Percentiles rank a stretch among this genome's conserved stretches.
phyloP scores from a whole-genome alignment of 2,113 vertebrate species.

The Verasper variegatus region DNA sequence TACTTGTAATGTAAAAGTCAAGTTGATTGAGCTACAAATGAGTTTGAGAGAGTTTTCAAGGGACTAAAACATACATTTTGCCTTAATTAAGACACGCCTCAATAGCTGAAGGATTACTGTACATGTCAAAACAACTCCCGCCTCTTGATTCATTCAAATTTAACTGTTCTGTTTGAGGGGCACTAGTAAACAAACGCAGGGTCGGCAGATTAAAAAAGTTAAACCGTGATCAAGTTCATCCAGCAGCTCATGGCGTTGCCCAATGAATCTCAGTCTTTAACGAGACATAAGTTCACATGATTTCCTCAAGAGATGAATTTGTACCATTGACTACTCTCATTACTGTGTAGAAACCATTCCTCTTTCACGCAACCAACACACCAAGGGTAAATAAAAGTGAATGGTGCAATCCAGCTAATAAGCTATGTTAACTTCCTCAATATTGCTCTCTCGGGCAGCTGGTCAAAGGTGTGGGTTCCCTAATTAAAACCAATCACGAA shows the following conservation, averaged over 20 bases:
- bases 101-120: neutral
- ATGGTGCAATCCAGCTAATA: no score
- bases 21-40: neutral
- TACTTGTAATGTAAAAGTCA: neutral
- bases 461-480: no score
- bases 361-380: neutral
- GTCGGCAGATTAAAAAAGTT: neutral
- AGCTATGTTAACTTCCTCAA: no score
- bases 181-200: neutral
- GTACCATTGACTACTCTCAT: neutral
- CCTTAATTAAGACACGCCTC: neutral
- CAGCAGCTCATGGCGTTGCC: neutral
- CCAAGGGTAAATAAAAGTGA: neutral
- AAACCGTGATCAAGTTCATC: neutral
- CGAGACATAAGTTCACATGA: neutral
- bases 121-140: neutral
- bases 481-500: no score
- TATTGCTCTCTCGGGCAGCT: no score
- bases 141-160: neutral
- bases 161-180: neutral
- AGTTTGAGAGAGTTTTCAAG: neutral
- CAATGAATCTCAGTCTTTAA: neutral
- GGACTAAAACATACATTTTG: no score
- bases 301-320: neutral
- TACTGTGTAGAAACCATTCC: neutral